These are phyloP conservation scores for Drosophila prostipennis DNA, from an alignment of 2,888 invertebrate species.

Conservation along the genomic window DNA sequence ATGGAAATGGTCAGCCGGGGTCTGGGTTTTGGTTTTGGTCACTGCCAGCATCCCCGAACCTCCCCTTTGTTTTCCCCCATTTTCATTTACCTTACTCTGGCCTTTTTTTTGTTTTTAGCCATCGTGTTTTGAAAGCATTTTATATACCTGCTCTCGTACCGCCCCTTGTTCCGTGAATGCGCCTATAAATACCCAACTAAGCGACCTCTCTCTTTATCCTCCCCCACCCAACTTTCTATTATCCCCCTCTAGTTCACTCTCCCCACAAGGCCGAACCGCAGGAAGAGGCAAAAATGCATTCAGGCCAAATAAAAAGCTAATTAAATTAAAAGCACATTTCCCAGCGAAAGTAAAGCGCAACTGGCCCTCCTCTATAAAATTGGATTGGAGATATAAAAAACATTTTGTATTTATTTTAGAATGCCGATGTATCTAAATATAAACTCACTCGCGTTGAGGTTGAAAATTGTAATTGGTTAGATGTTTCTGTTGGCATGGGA, in stretches of 20 bases:
- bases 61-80: conserved; percentile 3
- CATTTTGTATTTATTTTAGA: conserved; percentile 15
- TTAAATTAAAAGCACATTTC: conserved; percentile 75
- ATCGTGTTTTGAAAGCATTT: conserved; percentile 45
- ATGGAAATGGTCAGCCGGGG: conserved; percentile 11
- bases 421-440: conserved; percentile 9
- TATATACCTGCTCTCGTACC: conserved; percentile 13
- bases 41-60: conserved; percentile 19
- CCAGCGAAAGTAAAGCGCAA: conserved; percentile 61
- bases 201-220: conserved; percentile 16
- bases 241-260: neutral
- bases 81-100: conserved; percentile 26
- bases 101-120: conserved; percentile 46
- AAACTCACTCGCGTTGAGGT: neutral
- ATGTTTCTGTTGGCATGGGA: neutral
- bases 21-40: conserved; percentile 24
- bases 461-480: neutral
- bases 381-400: neutral
- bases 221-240: conserved; percentile 2
- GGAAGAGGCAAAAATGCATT: conserved; percentile 57
- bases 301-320: conserved; percentile 72
- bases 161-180: conserved; percentile 19
- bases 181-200: conserved; percentile 48
- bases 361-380: neutral
- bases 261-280: conserved; percentile 25